phyloP scores from a whole-genome alignment of 1,140 invertebrate genomes.

The Heliconius nattereri region DNA sequence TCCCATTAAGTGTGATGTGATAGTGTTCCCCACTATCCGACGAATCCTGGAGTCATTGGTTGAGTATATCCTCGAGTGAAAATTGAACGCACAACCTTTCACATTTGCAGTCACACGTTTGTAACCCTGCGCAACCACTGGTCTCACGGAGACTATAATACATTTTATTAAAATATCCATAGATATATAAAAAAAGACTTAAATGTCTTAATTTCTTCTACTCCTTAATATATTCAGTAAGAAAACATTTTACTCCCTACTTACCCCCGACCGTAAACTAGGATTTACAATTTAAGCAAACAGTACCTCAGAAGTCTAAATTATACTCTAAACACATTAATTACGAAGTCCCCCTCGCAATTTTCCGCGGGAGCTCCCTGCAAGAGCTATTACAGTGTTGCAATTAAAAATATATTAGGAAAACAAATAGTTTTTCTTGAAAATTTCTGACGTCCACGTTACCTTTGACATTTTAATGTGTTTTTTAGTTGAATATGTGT shows the following conservation, averaged over 20 bases:
- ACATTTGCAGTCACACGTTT: no score
- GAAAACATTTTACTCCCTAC: constrained; percentile 6
- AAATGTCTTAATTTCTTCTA: neutral
- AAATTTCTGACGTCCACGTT: neutral
- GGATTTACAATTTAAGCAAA: constrained; percentile 13
- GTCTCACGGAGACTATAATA: no score
- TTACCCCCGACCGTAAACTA: neutral
- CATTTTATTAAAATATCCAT: neutral
- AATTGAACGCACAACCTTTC: no score
- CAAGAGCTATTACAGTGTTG: constrained; percentile 9
- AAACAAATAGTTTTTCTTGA: constrained; percentile 2
- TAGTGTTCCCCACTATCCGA: no score
- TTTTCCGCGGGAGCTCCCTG: neutral
- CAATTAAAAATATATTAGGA: constrained; percentile 9
- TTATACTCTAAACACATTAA: constrained; percentile 11
- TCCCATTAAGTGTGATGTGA: no score
- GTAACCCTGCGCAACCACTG: no score
- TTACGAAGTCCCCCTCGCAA: neutral
- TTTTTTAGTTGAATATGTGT: neutral
- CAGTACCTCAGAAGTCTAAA: constrained; percentile 5
- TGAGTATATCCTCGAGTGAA: no score
- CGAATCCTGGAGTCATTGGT: no score
- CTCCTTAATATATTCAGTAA: neutral
- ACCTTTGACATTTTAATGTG: neutral
- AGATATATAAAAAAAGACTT: neutral